Base-by-base conservation (phyloP, 2,888 invertebrate species). In the Itoplectis maculator region DNA sequence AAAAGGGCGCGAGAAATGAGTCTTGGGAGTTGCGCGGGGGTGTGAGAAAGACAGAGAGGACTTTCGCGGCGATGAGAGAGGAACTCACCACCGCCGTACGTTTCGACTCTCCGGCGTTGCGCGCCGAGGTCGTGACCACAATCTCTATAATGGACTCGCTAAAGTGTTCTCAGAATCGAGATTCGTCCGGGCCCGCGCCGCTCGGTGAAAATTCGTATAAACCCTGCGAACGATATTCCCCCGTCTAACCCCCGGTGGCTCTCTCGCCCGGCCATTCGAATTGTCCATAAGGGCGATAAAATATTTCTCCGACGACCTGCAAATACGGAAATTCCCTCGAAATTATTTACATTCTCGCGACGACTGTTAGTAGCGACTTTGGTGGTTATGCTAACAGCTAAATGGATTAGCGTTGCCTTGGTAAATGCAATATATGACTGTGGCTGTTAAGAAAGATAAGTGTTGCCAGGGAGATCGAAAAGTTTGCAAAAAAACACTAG, bases 71-170 rank as follows among this genome's bases (percentile, higher is more conserved):
- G 59, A 83, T 72, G 82, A 84, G 80, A 78, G 70, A 81, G 84
- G 82, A 89, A 89, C 86, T 87, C 86, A 82, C 83, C 86, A 82
- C 83, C 74, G 74, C 74, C 79, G 82, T n/a, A 23, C 75, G 84
- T 80, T 82, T 79, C 80, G 83, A 79, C 76, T 59, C 76, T 59
- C 66, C 35, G 68, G 49, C 75, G 40, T 73, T 69, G 29, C 59
- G 56, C 54, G 69, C n/a, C n/a, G 88, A 87, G 89, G 89, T 89
- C 90, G 87, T 88, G 89, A 88, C 89, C 90, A 91, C 92, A 92
- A 92, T 92, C 91, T 90, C 89, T 91, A 89, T 92, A 92, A 92
- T 91, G 91, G 91, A 91, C 91, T 91, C 87, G 88, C 89, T 90
- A 90, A 91, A 90, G 89, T 89, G 88, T 89, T 84, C 87, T 85